These are phyloP conservation scores for Epinotia brunnichana DNA, from an alignment of 2,888 invertebrate genomes.

Conservation along the genomic window DNA sequence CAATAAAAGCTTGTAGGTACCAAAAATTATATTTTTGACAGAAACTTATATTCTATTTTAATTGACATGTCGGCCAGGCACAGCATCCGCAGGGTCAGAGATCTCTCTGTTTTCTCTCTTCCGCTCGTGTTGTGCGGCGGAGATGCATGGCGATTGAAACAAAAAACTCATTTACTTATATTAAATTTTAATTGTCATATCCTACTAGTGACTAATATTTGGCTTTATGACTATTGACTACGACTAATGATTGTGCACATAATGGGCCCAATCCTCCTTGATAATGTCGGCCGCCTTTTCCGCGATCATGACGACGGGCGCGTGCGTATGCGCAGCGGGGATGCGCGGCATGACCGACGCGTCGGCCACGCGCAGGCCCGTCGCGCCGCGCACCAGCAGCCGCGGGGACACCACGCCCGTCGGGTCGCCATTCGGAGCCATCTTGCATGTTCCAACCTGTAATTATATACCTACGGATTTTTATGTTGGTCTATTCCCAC, in stretches of 20 bases:
- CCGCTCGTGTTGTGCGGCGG: not conserved
- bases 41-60: too few species aligned
- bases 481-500: too few species aligned
- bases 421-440: constrained; percentile 86
- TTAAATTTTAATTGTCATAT: constrained; percentile 1
- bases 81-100: too few species aligned
- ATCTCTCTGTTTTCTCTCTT: too few species aligned
- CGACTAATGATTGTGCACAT: not conserved
- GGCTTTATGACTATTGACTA: constrained; percentile 2
- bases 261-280: constrained; percentile 75
- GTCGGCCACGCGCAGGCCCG: constrained; percentile 77
- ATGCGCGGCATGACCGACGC: constrained; percentile 82
- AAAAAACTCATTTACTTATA: not conserved
- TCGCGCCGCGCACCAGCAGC: constrained; percentile 73
- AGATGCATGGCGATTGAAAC: not conserved
- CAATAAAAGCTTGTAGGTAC: too few species aligned
- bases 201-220: constrained; percentile 32
- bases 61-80: too few species aligned
- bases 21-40: too few species aligned
- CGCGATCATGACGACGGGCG: constrained; percentile 82
- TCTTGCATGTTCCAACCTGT: constrained; percentile 88
- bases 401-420: constrained; percentile 86
- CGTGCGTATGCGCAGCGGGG: constrained; percentile 82
- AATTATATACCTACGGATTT: too few species aligned
- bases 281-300: constrained; percentile 82